Percentiles rank a stretch among this genome's conserved stretches.
These are phyloP conservation scores for Eupleurogrammus muticus DNA, from an alignment of 2,797 vertebrate species.

Conservation along the genomic window DNA sequence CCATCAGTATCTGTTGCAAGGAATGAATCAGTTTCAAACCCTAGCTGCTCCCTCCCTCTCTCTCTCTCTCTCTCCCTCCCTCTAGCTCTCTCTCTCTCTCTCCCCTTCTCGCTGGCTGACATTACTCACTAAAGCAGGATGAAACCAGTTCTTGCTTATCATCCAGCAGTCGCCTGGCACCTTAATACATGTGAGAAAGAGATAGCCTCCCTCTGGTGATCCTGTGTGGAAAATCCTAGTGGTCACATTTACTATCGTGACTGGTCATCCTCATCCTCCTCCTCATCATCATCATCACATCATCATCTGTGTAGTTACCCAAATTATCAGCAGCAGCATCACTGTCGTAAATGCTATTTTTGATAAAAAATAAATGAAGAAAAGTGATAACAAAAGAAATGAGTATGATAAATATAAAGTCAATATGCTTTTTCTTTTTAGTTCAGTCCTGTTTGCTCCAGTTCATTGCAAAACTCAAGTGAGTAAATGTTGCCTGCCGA, in stretches of 20 bases:
- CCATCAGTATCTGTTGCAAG: conserved; percentile 36
- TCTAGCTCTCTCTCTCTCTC: background rate
- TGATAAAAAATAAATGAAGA: background rate
- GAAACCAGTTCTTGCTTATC: conserved; percentile 70
- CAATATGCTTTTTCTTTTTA: background rate
- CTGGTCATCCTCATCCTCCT: background rate
- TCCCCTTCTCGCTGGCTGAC: conserved; percentile 1
- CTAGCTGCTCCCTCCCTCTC: too few species aligned
- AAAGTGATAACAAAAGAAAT: too few species aligned
- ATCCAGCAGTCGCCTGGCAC: conserved; percentile 31
- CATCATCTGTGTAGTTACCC: background rate
- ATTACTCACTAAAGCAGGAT: conserved; percentile 48
- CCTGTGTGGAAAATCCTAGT: conserved; percentile 2
- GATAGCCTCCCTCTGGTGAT: conserved; percentile 15
- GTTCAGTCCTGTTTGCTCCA: conserved; percentile 1
- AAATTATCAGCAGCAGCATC: background rate
- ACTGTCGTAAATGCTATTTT: background rate
- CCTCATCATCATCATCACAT: background rate
- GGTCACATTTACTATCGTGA: background rate
- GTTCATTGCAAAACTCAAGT: conserved; percentile 5
- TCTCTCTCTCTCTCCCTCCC: background rate
- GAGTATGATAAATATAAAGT: background rate
- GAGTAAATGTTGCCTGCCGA: conserved; percentile 10
- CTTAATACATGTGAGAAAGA: conserved; percentile 25
- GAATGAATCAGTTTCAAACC: conserved; percentile 23